Percentiles rank a stretch among this genome's conserved stretches.
phyloP scores from a whole-genome alignment of 35 echinoderm and acorn worm genomes.

The Anneissia japonica region DNA sequence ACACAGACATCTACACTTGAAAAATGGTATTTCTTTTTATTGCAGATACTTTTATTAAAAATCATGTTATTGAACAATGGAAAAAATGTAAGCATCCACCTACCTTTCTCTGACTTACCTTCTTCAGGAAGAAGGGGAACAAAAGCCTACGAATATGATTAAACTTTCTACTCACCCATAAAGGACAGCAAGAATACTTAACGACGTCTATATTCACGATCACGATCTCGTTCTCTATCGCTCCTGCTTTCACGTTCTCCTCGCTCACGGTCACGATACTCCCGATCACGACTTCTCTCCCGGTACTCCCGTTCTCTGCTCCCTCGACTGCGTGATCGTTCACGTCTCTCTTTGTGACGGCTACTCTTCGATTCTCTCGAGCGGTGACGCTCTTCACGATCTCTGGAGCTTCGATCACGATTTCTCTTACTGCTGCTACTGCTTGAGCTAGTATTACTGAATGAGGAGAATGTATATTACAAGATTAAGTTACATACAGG shows the following conservation, averaged over 20 bases:
- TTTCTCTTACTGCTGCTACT: conserved; percentile 1
- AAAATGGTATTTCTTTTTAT: too few relatives aligned
- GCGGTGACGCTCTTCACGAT: conserved; percentile 67
- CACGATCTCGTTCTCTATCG: conserved; percentile 64
- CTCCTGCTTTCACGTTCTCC: conserved; percentile 33
- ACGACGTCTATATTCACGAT: conserved; percentile 60
- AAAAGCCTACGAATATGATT: neutral
- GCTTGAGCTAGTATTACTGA: neutral
- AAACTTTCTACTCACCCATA: neutral
- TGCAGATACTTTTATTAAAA: too few relatives aligned
- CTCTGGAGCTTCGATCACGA: conserved; percentile 49
- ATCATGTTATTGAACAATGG: too few relatives aligned
- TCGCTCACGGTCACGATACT: conserved; percentile 23
- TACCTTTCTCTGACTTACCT: neutral
- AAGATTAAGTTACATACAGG: too few relatives aligned
- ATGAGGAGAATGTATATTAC: neutral
- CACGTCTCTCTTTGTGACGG: conserved; percentile 48
- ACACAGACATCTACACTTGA: too few relatives aligned
- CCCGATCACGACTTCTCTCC: conserved; percentile 57
- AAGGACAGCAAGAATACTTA: conserved; percentile 8
- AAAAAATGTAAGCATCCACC: neutral
- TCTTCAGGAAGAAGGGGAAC: neutral
- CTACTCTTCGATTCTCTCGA: conserved; percentile 33
- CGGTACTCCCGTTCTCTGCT: conserved; percentile 46
- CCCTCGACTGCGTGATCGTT: conserved; percentile 55